These are phyloP conservation scores for Salpingus planirostris DNA, from an alignment of 2,888 invertebrate genomes.

Conservation along the genomic window DNA sequence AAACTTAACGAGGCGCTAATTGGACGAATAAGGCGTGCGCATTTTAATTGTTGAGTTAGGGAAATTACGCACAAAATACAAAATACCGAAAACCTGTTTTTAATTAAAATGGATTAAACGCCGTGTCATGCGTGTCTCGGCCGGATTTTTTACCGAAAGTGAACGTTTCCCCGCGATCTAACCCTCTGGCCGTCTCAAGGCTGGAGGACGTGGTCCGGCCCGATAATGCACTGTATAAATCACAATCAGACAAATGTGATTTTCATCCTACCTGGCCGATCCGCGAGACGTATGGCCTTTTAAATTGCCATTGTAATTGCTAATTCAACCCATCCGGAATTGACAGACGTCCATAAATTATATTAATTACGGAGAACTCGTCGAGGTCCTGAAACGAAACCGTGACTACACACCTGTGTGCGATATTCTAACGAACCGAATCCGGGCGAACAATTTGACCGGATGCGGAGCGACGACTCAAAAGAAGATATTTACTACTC, in stretches of 20 bases:
- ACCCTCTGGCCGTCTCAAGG: constrained; percentile 4
- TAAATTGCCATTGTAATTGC: constrained; percentile 32
- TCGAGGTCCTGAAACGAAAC: no score
- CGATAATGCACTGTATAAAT: constrained; percentile 12
- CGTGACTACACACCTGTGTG: no score
- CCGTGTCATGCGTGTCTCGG: constrained; percentile 8
- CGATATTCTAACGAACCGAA: no score
- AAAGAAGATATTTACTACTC: no score
- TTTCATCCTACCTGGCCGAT: constrained; percentile 31
- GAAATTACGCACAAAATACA: no score
- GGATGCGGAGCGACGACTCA: no score
- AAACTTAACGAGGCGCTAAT: no score
- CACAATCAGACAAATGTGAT: constrained; percentile 27
- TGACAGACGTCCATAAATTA: constrained; percentile 31
- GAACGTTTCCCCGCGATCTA: constrained; percentile 4
- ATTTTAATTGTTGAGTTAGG: no score
- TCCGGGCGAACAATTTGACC: no score
- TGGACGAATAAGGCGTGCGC: no score
- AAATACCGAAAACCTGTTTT: constrained; percentile 10
- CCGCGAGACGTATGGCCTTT: constrained; percentile 27
- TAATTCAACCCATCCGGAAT: constrained; percentile 28
- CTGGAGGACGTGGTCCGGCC: constrained; percentile 1
- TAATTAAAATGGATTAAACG: constrained; percentile 14
- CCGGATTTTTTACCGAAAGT: constrained; percentile 3
- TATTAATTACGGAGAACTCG: constrained; percentile 21